Evolutionary conservation across 2,888 invertebrate species (phyloP).

Genomic region (Limnephilus lunatus): DNA sequence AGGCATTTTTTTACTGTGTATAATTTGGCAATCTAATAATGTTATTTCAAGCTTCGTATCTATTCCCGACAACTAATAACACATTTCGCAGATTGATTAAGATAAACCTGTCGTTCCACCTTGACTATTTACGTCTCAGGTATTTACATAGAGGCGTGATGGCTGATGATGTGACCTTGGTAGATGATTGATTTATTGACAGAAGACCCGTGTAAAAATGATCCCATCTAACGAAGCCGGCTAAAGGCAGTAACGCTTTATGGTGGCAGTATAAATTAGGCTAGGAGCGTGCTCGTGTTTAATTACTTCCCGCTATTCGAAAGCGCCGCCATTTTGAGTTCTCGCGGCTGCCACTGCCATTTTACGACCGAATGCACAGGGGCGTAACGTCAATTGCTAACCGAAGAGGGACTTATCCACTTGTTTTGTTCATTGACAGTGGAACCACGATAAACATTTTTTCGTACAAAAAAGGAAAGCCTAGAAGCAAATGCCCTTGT

Average conservation of each 20-base stretch:
- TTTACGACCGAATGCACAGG: slow-evolving; percentile 36
- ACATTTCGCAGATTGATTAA: not conserved
- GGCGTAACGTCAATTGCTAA: slow-evolving; percentile 4
- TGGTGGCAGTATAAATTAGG: slow-evolving; percentile 47
- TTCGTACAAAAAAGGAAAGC: not conserved
- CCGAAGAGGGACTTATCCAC: not conserved
- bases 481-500: not conserved
- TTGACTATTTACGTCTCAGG: not conserved
- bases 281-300: slow-evolving; percentile 46
- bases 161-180: not conserved
- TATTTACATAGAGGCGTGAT: not conserved
- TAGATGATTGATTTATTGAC: slow-evolving; percentile 2
- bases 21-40: not conserved
- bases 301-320: slow-evolving; percentile 49
- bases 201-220: slow-evolving; percentile 9
- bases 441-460: not conserved
- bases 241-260: slow-evolving; percentile 41
- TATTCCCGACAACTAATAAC: not conserved
- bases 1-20: not conserved
- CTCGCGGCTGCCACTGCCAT: slow-evolving; percentile 43
- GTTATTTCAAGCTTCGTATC: not conserved
- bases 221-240: slow-evolving; percentile 37
- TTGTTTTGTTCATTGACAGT: not conserved
- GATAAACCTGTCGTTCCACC: not conserved
- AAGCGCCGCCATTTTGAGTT: slow-evolving; percentile 48